Evolutionary conservation across 2,797 vertebrate species (phyloP).

Genomic region (Semotilus atromaculatus): DNA sequence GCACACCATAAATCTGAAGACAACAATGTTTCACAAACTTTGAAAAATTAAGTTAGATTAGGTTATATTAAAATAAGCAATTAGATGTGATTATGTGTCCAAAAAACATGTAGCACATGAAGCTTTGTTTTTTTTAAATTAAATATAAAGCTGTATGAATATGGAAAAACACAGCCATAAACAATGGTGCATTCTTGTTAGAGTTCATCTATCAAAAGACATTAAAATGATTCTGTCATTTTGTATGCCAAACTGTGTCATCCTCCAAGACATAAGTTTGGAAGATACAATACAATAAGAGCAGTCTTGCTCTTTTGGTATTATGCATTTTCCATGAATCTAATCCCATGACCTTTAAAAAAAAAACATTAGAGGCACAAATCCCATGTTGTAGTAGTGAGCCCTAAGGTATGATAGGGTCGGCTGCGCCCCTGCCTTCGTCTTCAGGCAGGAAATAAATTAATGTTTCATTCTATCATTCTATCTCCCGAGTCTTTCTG

Average conservation of each 20-base stretch:
- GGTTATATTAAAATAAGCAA: not conserved
- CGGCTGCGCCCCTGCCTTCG: too few relatives aligned
- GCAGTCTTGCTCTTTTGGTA: not conserved
- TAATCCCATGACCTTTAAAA: not conserved
- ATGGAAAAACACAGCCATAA: not conserved
- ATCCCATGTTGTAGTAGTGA: not conserved
- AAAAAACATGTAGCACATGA: not conserved
- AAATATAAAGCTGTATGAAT: not conserved
- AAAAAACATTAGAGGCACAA: not conserved
- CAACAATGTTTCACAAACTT: not conserved
- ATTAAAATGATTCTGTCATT: not conserved
- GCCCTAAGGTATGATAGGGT: not conserved
- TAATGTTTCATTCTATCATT: too few relatives aligned
- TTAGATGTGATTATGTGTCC: not conserved
- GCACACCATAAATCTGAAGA: not conserved
- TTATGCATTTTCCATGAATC: not conserved
- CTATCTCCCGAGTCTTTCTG: too few relatives aligned
- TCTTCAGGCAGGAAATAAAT: too few relatives aligned
- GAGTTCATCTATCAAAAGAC: not conserved
- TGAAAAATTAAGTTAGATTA: not conserved
- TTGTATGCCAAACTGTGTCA: not conserved
- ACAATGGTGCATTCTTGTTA: not conserved
- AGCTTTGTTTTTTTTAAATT: not conserved
- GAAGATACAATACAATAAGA: not conserved
- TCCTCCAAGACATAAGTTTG: not conserved